These are phyloP conservation scores for Dicentrarchus labrax DNA, from an alignment of 2,113 vertebrate species.

Conservation along the genomic window DNA sequence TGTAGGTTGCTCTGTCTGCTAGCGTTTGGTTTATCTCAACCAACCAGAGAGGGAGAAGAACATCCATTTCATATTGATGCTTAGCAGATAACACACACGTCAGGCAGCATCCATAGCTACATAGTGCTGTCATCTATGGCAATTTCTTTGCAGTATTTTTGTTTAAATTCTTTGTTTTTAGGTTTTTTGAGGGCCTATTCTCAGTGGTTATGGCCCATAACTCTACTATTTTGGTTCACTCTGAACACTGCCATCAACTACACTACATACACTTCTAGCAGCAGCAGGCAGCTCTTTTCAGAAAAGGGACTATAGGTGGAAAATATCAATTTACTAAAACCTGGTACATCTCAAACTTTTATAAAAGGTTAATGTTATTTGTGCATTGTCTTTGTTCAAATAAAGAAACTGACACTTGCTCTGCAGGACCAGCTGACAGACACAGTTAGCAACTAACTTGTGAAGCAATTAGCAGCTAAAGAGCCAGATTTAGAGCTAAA, in stretches of 20 bases:
- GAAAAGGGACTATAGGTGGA: background rate
- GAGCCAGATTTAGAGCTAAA: background rate
- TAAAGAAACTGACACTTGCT: no score
- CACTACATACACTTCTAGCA: no score
- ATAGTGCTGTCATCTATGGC: no score
- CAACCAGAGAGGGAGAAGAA: background rate
- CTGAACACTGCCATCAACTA: no score
- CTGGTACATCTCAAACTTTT: no score
- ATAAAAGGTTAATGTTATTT: no score
- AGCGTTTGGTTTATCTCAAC: background rate
- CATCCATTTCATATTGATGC: background rate
- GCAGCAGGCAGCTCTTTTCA: background rate
- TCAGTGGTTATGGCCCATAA: no score
- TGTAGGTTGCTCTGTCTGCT: background rate
- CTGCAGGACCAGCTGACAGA: background rate
- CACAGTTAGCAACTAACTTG: background rate
- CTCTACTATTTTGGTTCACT: no score
- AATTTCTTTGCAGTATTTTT: background rate
- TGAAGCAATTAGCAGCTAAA: background rate
- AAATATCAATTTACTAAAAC: no score
- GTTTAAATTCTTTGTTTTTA: background rate
- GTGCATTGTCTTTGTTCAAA: no score
- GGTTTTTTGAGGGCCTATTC: background rate
- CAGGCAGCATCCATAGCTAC: background rate
- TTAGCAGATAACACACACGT: background rate